Evolutionary conservation across 2,797 vertebrate species (phyloP), one percentile per base, ranked within the genome.

Genomic region (Anas bahamensis): DNA sequence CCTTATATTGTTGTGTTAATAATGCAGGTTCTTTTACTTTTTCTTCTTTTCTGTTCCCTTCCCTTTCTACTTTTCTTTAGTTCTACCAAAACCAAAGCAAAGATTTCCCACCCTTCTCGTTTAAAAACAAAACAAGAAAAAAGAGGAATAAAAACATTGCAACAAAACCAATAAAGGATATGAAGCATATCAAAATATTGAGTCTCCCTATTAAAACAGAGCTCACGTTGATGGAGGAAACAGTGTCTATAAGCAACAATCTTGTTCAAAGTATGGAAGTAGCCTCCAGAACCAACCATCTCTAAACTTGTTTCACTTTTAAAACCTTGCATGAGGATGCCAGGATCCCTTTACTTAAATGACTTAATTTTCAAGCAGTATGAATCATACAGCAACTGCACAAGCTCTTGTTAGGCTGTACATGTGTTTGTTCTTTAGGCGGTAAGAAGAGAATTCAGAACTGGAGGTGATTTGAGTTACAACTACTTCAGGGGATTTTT

Each of bases 391-490:
- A 86, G 79, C 75, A 79, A 92, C 86, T 71, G 82, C 73, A 88
- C 41, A 72, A 88, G 64, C 61, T 74, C 69, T 85, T 72, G 85
- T 74, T 93, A 33, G 68, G 71, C 68, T 91, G 69, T 94, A 83
- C 93, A 94, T 87, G 33, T 79, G 66, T 93, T 96, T 93, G 85
- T 75, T 96, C 95, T 96, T 93, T 75, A 88, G 75, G 72, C 83
- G 77, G 89, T 77, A 86, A 91, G 94, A 85, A 64, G 80, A 95
- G 92, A 96, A 84, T 86, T 73, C 68, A 95, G 89, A 94, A 86
- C 92, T 91, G 87, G 91, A 95, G 95, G 93, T 96, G 89, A 91
- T 95, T 94, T 95, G 87, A 95, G 91, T 95, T 96, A 95, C 90
- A 93, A 78, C 72, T 86, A 83, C 95, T 96, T 93, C 86, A 88